Base-by-base conservation (phyloP, 2,888 invertebrate genomes). In the Urechis unicinctus region DNA sequence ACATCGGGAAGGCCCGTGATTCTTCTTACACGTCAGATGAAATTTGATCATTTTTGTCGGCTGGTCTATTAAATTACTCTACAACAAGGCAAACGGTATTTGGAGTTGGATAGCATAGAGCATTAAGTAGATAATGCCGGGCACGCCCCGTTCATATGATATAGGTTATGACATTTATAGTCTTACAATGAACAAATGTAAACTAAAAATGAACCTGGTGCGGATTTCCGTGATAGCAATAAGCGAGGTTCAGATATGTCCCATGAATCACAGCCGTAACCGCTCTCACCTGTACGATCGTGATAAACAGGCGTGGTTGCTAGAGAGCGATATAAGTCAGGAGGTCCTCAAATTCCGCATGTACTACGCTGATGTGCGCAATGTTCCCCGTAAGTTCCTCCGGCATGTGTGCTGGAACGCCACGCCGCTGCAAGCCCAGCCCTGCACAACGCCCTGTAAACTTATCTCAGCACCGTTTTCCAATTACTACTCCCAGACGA, bases 401-500 rank as follows among this genome's bases (percentile, higher is more conserved):
- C 81, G 85, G 24, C 76, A 69, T 59, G 77, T 79, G 3, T 68
- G 66, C 30, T 76, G 73, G 69, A 63, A 53, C n/a, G 36, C 60
- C 21, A 29, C 31, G 17, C 56, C 62, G 13, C 36, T 61, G 17
- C 62, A 62, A 13, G 36, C 36, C 36, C 36, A 17, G 9, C 17
- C 36, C 17, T 13, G 17, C 9, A 36, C 9, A 17, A 36, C 36
- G 17, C 36, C 36, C 17, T 13, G 9, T 17, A 9, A 17, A 36
- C 9, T 36, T 9, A 9, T 36, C 36, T 9, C 9, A 9, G 9
- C 86, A 0, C 88, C 88, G 2, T 88, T 86, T 76, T 85, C 85
- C 66, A 86, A 87, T 67, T 89, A 89, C 75, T 89, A 88, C 74
- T 85, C 88, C 21, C 88, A 89, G 73, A 88, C 88, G 60, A 86